Evolutionary conservation across 2,888 invertebrate genomes (phyloP).

Genomic region (Archips crataeganus): DNA sequence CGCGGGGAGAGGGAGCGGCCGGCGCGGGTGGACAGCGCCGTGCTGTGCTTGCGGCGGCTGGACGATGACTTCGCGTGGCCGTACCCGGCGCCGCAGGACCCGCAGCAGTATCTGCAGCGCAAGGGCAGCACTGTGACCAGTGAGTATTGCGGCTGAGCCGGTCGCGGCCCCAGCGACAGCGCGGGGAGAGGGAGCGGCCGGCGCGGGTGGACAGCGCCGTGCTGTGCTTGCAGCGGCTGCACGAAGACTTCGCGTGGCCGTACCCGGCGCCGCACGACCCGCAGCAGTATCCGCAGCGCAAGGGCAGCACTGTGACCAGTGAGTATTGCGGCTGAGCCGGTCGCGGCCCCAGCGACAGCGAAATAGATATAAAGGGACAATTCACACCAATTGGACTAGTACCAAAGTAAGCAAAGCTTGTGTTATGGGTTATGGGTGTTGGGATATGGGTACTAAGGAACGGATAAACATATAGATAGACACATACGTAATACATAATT

Average conservation of each 20-base stretch:
- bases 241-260: slow-evolving; percentile 97
- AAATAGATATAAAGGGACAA: no score
- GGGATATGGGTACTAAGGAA: no score
- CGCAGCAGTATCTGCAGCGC: slow-evolving; percentile 67
- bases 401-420: no score
- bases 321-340: no score
- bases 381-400: no score
- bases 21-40: slow-evolving; percentile 94
- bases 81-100: slow-evolving; percentile 87
- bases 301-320: slow-evolving; percentile 59
- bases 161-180: no score
- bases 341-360: no score
- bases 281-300: slow-evolving; percentile 67
- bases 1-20: slow-evolving; percentile 93
- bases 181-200: slow-evolving; percentile 93
- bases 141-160: no score
- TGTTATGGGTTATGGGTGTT: no score
- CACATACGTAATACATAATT: no score
- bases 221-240: slow-evolving; percentile 92
- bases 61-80: slow-evolving; percentile 98
- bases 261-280: slow-evolving; percentile 88
- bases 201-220: slow-evolving; percentile 96
- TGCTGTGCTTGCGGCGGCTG: slow-evolving; percentile 92
- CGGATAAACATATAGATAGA: no score
- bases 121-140: slow-evolving; percentile 62